These are phyloP conservation scores for Limnephilus marmoratus DNA, from an alignment of 2,888 invertebrate genomes.

Conservation along the genomic window DNA sequence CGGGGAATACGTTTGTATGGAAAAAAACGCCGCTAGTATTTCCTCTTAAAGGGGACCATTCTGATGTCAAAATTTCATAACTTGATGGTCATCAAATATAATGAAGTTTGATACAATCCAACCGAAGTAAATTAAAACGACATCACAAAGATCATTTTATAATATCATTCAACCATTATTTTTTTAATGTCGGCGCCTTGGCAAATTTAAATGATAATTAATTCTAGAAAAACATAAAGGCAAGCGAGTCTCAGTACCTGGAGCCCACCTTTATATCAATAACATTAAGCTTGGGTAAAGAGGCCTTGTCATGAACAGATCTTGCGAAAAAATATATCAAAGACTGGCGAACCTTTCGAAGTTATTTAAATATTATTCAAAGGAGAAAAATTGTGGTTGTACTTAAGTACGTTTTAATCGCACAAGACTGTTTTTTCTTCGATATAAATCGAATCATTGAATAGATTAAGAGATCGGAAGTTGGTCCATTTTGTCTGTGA, in stretches of 20 bases:
- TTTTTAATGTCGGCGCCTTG: not conserved
- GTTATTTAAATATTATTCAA: constrained; percentile 8
- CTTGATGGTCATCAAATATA: too few species aligned
- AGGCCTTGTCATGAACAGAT: constrained; percentile 4
- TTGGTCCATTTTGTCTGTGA: too few species aligned
- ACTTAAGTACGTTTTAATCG: not conserved
- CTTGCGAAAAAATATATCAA: not conserved
- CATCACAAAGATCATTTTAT: not conserved
- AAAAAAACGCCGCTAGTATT: too few species aligned
- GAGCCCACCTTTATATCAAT: not conserved
- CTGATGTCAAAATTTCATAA: too few species aligned
- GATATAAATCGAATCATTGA: not conserved
- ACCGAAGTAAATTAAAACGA: too few species aligned
- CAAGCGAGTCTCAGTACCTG: not conserved
- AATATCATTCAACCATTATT: not conserved
- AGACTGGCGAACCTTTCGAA: not conserved
- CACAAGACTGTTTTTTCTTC: not conserved
- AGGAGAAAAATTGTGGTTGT: not conserved
- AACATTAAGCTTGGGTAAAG: not conserved
- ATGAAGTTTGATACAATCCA: too few species aligned
- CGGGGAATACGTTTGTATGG: too few species aligned
- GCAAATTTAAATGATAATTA: not conserved
- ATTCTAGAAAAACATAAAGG: not conserved
- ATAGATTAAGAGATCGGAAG: not conserved
- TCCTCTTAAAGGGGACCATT: too few species aligned